Percentiles rank a stretch among this genome's conserved stretches.
Evolutionary conservation across 2,888 invertebrate genomes (phyloP).

Genomic region (Lysandra bellargus): DNA sequence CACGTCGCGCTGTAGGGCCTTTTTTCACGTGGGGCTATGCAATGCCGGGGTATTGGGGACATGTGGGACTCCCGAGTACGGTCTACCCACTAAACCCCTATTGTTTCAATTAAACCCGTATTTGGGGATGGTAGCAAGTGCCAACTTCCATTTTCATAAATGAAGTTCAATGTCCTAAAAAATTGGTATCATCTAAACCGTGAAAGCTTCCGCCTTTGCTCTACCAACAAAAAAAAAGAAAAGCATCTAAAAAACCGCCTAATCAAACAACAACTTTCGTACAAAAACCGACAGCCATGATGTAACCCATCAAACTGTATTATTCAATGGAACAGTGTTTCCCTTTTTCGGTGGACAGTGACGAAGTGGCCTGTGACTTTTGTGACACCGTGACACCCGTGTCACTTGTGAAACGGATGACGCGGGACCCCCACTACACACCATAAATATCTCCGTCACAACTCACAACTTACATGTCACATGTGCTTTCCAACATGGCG

Average conservation of each 20-base stretch:
- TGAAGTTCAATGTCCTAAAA: constrained; percentile 1
- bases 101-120: too few species aligned
- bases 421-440: constrained; percentile 30
- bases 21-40: too few species aligned
- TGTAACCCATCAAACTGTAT: constrained; percentile 11
- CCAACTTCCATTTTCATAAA: neutral
- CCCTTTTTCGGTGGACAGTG: constrained; percentile 27
- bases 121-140: too few species aligned
- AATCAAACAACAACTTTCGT: constrained; percentile 12
- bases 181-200: neutral
- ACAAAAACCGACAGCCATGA: neutral
- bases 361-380: constrained; percentile 17
- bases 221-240: neutral
- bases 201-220: neutral
- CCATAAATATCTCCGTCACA: constrained; percentile 30
- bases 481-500: neutral
- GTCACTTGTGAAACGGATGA: constrained; percentile 1
- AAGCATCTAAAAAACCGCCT: neutral
- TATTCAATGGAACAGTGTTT: constrained; percentile 19
- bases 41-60: too few species aligned
- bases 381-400: constrained; percentile 18
- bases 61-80: too few species aligned
- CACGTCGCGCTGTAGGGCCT: too few species aligned
- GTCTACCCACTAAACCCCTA: too few species aligned
- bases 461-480: neutral